Conservation (phyloP, 2,113 vertebrate species). For the Dasyprocta punctata region DNA sequence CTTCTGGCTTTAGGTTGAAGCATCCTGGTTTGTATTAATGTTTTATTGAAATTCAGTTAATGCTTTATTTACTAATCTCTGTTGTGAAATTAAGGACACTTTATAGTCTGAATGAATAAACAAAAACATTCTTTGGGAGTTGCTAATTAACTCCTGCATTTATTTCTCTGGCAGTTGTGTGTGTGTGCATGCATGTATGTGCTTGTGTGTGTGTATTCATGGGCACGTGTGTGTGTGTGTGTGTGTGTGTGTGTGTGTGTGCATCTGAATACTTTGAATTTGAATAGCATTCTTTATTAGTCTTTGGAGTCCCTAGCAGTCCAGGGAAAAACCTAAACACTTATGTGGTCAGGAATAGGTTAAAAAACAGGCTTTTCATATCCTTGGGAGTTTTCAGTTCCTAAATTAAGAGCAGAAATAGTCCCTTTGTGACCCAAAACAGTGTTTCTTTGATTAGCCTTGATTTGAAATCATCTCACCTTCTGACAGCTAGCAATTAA, state of each 20-base stretch:
- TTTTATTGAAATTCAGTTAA: slow-evolving; percentile 33
- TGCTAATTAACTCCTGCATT: slow-evolving; percentile 52
- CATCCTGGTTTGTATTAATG: slow-evolving; percentile 8
- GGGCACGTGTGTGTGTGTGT: background rate
- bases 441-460: slow-evolving; percentile 72
- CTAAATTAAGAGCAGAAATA: slow-evolving; percentile 78
- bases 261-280: background rate
- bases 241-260: background rate
- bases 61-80: slow-evolving; percentile 43
- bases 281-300: slow-evolving; percentile 65
- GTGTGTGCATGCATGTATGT: background rate
- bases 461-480: slow-evolving; percentile 74
- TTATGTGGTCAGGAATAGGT: slow-evolving; percentile 59
- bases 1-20: slow-evolving; percentile 28
- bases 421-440: slow-evolving; percentile 64
- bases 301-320: slow-evolving; percentile 21
- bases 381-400: slow-evolving; percentile 60
- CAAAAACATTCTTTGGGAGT: background rate
- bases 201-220: background rate
- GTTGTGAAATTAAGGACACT: slow-evolving; percentile 49
- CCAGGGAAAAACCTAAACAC: slow-evolving; percentile 29
- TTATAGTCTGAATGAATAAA: slow-evolving; percentile 11
- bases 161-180: slow-evolving; percentile 20
- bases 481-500: slow-evolving; percentile 71
- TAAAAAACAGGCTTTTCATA: slow-evolving; percentile 67